Conservation (phyloP, 2,113 vertebrate species). For the Tachuris rubrigastra region DNA sequence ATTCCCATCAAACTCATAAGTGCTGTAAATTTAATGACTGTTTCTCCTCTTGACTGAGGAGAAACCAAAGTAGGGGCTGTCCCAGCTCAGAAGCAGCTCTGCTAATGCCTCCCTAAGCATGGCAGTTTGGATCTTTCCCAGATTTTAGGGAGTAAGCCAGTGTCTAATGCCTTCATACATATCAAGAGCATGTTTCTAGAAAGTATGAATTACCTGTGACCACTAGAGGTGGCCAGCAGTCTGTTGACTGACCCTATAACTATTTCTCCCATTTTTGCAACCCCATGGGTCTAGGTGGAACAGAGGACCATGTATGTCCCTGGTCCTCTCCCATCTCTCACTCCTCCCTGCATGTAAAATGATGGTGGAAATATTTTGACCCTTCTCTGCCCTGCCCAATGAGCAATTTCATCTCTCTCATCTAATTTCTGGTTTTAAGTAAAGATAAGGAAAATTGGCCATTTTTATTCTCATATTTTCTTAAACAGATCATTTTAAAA, state of each 20-base stretch:
- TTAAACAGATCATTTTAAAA: neutral
- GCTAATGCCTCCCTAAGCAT: neutral
- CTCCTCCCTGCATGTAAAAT: neutral
- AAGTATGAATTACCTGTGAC: neutral
- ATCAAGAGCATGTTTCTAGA: neutral
- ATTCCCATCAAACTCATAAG: neutral
- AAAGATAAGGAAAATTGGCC: neutral
- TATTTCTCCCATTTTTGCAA: neutral
- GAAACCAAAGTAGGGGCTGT: neutral
- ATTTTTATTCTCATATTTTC: neutral
- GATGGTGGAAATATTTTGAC: neutral
- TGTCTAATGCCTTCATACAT: neutral
- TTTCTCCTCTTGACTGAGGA: neutral
- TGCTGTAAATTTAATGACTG: neutral
- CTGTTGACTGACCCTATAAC: neutral
- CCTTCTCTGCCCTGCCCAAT: neutral
- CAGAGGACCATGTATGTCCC: neutral
- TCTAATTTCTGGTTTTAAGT: neutral
- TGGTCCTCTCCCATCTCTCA: neutral
- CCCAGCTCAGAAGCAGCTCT: neutral
- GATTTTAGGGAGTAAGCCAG: neutral
- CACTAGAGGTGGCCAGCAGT: slow-evolving; percentile 32
- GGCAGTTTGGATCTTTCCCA: neutral
- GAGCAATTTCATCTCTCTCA: neutral
- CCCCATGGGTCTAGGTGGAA: neutral